A percentile compares a stretch with the other conserved stretches of the same genome.
Evolutionary conservation across 2,113 vertebrate species (phyloP).

Genomic region (Apus apus): DNA sequence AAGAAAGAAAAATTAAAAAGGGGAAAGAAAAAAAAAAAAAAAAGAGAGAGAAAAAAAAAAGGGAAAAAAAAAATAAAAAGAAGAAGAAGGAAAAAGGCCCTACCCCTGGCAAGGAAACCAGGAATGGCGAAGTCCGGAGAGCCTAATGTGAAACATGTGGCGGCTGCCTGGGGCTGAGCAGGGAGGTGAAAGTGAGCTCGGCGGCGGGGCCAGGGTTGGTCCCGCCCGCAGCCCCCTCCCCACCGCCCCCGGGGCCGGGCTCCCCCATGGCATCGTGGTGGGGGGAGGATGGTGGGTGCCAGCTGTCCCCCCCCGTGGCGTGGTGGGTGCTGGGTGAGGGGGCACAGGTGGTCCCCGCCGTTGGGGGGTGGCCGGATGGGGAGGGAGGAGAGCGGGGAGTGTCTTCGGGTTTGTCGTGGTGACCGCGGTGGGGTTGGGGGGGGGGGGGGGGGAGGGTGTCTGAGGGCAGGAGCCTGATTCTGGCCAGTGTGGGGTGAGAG

Average conservation of each 20-base stretch:
- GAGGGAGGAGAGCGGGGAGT: not conserved
- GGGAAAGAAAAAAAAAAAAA: not conserved
- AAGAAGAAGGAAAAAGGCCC: conserved; percentile 20
- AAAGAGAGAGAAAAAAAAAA: too few species aligned
- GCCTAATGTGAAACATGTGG: conserved; percentile 86
- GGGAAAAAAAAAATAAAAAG: not conserved
- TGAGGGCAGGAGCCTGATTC: not conserved
- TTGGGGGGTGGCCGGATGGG: not conserved
- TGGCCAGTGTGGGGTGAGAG: not conserved
- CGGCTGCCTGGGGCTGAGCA: conserved; percentile 66
- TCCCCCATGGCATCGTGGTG: rapidly evolving
- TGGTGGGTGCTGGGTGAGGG: not conserved
- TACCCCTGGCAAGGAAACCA: conserved; percentile 53
- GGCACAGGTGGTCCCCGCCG: not conserved
- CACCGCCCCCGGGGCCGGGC: not conserved
- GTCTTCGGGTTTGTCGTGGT: not conserved
- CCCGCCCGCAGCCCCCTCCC: not conserved
- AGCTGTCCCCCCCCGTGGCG: rapidly evolving
- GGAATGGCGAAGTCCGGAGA: conserved; percentile 51
- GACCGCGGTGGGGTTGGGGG: not conserved
- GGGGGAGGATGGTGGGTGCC: not conserved
- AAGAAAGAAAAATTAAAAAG: not conserved
- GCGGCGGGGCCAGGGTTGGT: not conserved
- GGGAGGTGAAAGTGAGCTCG: conserved; percentile 75
- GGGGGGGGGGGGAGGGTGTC: too few species aligned